Conservation (phyloP, 2,113 vertebrate species). For the Caranx ignobilis region DNA sequence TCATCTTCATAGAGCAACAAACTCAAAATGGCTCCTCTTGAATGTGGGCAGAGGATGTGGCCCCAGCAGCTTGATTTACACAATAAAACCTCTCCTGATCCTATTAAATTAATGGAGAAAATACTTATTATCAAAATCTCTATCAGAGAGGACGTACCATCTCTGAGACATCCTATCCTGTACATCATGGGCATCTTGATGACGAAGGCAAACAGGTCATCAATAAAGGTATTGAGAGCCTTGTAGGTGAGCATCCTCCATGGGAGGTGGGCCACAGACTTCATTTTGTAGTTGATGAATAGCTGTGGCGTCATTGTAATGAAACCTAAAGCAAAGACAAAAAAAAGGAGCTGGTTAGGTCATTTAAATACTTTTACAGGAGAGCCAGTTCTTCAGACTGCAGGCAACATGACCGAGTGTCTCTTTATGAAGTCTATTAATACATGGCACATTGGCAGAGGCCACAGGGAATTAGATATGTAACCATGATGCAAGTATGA, state of each 20-base stretch:
- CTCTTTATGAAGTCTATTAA: slow-evolving; percentile 28
- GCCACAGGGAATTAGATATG: slow-evolving; percentile 35
- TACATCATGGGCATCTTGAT: slow-evolving; percentile 99
- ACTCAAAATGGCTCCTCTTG: neutral
- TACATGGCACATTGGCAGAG: slow-evolving; percentile 39
- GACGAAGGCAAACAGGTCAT: slow-evolving; percentile 96
- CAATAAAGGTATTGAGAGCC: slow-evolving; percentile 97
- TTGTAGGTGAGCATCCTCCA: slow-evolving; percentile 99
- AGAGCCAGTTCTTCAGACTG: slow-evolving; percentile 15
- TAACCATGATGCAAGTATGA: slow-evolving; percentile 63
- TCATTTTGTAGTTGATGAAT: slow-evolving; percentile 98
- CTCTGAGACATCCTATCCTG: slow-evolving; percentile 96
- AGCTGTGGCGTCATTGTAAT: slow-evolving; percentile 97
- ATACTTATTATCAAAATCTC: neutral
- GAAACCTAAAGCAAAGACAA: slow-evolving; percentile 84
- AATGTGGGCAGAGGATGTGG: neutral
- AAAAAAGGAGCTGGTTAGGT: neutral
- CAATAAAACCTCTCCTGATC: neutral
- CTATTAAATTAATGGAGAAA: neutral
- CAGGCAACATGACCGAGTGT: slow-evolving; percentile 3
- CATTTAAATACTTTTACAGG: slow-evolving; percentile 29
- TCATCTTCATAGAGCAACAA: neutral
- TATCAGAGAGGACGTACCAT: slow-evolving; percentile 80
- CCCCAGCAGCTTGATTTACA: neutral
- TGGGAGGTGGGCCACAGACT: slow-evolving; percentile 95